Evolutionary conservation across 1,140 invertebrate genomes (phyloP).

Genomic region (Zaprionus lachaisei): DNA sequence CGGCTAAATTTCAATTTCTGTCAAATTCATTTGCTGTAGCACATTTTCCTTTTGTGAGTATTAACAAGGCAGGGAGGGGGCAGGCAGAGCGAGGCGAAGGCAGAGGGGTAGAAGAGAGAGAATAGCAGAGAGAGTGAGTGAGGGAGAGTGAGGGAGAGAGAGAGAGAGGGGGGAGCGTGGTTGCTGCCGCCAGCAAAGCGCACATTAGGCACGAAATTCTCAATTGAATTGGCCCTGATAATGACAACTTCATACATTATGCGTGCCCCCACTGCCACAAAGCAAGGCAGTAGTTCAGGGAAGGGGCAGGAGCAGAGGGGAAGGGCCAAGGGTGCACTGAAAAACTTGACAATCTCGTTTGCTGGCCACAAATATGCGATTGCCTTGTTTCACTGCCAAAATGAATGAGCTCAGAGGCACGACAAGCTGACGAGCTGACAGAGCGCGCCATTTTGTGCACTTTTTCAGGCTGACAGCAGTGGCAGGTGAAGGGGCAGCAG

Average conservation of each 20-base stretch:
- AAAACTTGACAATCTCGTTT: constrained; percentile 81
- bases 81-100: no score
- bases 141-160: background rate
- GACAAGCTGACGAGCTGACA: constrained; percentile 46
- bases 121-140: background rate
- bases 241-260: constrained; percentile 84
- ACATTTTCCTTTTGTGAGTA: constrained; percentile 35
- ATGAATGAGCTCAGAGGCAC: constrained; percentile 63
- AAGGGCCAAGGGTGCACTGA: constrained; percentile 51
- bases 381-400: constrained; percentile 74
- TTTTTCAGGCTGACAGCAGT: background rate
- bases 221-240: constrained; percentile 84
- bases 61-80: background rate
- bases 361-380: constrained; percentile 77
- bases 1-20: constrained; percentile 72
- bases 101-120: no score
- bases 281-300: constrained; percentile 16
- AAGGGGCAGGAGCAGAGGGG: background rate
- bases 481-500: background rate
- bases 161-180: background rate
- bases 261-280: constrained; percentile 40
- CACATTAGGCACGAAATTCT: constrained; percentile 79
- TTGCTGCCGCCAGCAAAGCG: constrained; percentile 23
- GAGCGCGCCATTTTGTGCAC: constrained; percentile 69
- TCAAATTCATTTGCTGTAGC: constrained; percentile 64